Percentiles rank a stretch among this genome's conserved stretches.
Conservation (phyloP, 2,888 invertebrate genomes). For the Spodoptera exigua region DNA sequence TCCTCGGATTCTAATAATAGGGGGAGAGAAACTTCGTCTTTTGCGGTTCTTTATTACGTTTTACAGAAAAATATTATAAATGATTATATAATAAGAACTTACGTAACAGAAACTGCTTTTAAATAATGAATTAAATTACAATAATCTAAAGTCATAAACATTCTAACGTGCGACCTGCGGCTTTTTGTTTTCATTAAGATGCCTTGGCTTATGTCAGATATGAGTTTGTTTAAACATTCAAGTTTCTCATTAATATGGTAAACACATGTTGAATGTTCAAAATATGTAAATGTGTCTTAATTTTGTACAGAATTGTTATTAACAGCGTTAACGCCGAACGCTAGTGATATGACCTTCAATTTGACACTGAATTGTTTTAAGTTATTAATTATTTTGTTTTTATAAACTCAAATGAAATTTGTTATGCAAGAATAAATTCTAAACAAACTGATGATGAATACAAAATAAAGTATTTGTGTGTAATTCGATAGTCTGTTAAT, state of each 20-base stretch:
- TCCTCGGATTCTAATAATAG: conserved; percentile 78
- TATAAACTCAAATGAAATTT: conserved; percentile 27
- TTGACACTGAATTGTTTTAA: conserved; percentile 40
- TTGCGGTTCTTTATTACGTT: conserved; percentile 65
- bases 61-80: conserved; percentile 52
- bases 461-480: conserved; percentile 32
- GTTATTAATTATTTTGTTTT: conserved; percentile 29
- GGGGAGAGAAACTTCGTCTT: conserved; percentile 72
- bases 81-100: conserved; percentile 46
- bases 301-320: conserved; percentile 30
- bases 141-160: conserved; percentile 43
- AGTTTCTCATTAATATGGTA: conserved; percentile 44
- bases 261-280: conserved; percentile 45
- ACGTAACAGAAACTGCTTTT: conserved; percentile 32
- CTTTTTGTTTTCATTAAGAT: conserved; percentile 43
- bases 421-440: conserved; percentile 34
- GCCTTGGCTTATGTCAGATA: conserved; percentile 45
- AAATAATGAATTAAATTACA: conserved; percentile 45
- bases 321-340: conserved; percentile 33
- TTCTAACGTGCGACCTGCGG: conserved; percentile 23
- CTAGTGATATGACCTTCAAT: conserved; percentile 39
- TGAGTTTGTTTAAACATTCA: conserved; percentile 41
- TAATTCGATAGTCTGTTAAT: conserved; percentile 32
- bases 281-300: conserved; percentile 43
- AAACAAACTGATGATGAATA: conserved; percentile 24